Conservation (phyloP, 2,113 vertebrate genomes). For the Paradoxurus hermaphroditus region DNA sequence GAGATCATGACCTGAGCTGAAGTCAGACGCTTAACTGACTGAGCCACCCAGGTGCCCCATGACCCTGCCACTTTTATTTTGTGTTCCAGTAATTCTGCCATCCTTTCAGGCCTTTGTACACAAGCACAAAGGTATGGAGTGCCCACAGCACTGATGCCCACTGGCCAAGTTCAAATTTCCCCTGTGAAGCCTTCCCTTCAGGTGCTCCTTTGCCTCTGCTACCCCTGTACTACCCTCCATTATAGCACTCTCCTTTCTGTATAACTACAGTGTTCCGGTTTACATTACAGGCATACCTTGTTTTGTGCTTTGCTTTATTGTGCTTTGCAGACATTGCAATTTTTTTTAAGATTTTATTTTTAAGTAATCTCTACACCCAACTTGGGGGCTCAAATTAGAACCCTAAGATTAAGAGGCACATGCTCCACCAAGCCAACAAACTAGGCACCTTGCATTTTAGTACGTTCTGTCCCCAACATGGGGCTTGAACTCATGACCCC, state of each 20-base stretch:
- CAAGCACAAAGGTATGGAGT: neutral
- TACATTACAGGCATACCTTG: neutral
- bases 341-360: neutral
- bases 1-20: too few relatives aligned
- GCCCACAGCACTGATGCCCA: neutral
- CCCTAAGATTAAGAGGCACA: neutral
- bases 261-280: neutral
- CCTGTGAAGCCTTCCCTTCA: neutral
- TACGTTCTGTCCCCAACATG: neutral
- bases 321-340: neutral
- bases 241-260: neutral
- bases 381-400: neutral
- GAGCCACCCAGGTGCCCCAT: neutral
- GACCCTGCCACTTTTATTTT: neutral
- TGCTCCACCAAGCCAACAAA: too few relatives aligned
- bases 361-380: neutral
- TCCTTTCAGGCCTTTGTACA: neutral
- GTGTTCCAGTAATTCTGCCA: neutral
- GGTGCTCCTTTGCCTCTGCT: neutral
- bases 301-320: neutral
- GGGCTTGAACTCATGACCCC: neutral
- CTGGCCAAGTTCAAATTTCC: neutral
- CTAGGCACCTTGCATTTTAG: neutral
- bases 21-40: too few relatives aligned
- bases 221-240: neutral